Percentiles rank a stretch among this genome's conserved stretches.
Evolutionary conservation across 2,113 vertebrate species (phyloP).

Genomic region (Rafetus swinhoei): DNA sequence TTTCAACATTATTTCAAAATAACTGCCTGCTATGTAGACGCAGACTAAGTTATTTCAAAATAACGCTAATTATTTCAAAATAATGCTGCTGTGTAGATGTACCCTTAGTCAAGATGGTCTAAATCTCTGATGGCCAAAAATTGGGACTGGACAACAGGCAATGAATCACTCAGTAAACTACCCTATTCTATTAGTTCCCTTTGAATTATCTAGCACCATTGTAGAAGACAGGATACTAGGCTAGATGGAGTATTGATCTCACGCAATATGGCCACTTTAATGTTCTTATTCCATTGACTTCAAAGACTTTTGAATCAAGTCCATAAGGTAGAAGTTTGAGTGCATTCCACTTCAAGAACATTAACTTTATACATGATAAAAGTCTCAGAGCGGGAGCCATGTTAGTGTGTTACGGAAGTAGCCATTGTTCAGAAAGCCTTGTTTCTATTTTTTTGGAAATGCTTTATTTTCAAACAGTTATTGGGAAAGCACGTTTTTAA

Average conservation of each 20-base stretch:
- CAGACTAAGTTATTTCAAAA: no score
- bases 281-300: background rate
- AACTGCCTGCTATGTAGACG: no score
- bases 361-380: accelerated
- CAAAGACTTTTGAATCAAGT: background rate
- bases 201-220: background rate
- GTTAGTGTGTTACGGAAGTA: no score
- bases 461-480: background rate
- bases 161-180: background rate
- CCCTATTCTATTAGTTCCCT: background rate
- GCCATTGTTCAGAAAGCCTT: background rate
- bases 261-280: background rate
- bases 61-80: no score
- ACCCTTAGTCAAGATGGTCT: background rate
- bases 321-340: accelerated
- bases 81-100: no score
- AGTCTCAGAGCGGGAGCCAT: no score
- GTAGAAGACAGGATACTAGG: background rate
- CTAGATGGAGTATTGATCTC: background rate
- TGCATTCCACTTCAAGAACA: accelerated
- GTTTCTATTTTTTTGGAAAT: background rate
- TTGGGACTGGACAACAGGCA: background rate
- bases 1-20: no score
- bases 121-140: background rate
- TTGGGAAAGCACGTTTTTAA: background rate